Base-by-base conservation (phyloP, 2,113 vertebrate genomes). In the Halichoerus grypus region DNA sequence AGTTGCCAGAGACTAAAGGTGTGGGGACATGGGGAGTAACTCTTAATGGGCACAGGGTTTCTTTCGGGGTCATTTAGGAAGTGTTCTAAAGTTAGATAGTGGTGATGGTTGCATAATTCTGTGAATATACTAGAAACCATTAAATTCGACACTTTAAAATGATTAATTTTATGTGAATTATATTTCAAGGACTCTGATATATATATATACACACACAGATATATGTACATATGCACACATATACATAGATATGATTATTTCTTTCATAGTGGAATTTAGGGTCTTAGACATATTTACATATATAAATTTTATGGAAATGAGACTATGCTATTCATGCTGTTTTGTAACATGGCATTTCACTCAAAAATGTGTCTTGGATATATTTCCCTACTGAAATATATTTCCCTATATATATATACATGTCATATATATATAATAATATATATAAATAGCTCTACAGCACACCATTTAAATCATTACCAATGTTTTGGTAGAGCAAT, bases 291-390 rank as follows among this genome's bases (percentile, higher is more conserved):
- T 91, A 79, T 83, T 86, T 86, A 69, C 21, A 57, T 39, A 71
- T 15, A 63, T 63, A 77, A 33, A 91, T 57, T 93, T 91, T 76
- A 69, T 82, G 19, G 46, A 81, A 93, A 81, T 82, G 36, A 95
- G 9, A 82, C 51, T 55, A 67, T 61, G 77, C 3, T 94, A 59
- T 28, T 80, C 24, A 69, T 14, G 9, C 8, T 86, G 57, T 79
- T 91, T 93, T 84, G 1, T 46, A 55, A 86, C 61, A 28, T 46
- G 33, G 24, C 49, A 53, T 92, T 91, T 88, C 46, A 61, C 28
- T 83, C 71, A 77, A 79, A 88, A 76, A 51, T 84, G 67, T 63
- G 31, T 67, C 53, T 85, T 71, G 4, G 24, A 33, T 79, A 49
- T 91, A 79, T 89, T 93, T 88, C 51, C 22, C 77, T 88, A 55